These are phyloP conservation scores for Brachionus manjavacas DNA, from an alignment of 1,140 invertebrate species.

Conservation along the genomic window DNA sequence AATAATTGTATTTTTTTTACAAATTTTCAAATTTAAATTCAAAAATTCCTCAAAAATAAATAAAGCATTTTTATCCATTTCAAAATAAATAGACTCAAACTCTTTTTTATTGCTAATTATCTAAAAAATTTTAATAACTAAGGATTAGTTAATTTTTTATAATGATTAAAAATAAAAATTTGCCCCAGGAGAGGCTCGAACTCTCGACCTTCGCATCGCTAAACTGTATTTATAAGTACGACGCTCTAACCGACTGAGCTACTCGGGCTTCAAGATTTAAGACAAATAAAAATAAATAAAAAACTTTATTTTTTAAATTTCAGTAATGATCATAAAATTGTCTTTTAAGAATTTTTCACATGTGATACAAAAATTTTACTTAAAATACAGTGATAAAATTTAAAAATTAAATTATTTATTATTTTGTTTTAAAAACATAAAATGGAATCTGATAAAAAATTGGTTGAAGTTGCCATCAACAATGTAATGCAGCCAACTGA, in stretches of 20 bases:
- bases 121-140: not conserved
- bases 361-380: not conserved
- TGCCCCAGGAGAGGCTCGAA: constrained; percentile 31
- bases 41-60: not conserved
- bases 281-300: not conserved
- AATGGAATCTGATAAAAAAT: constrained; percentile 38
- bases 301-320: not conserved
- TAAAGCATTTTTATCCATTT: not conserved
- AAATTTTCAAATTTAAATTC: not conserved
- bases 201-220: constrained; percentile 36
- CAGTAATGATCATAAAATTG: not conserved
- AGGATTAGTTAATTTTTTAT: not conserved
- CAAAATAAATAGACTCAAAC: too few species aligned
- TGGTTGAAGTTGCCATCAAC: not conserved
- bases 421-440: not conserved
- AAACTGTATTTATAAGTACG: constrained; percentile 35
- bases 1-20: not conserved
- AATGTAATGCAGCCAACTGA: constrained; percentile 38
- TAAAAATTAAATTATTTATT: not conserved
- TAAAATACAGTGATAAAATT: not conserved
- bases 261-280: not conserved
- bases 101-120: too few species aligned
- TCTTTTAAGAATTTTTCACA: not conserved
- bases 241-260: constrained; percentile 35
- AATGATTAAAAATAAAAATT: not conserved